Conservation (phyloP, 2,113 vertebrate genomes). For the Brienomyrus longianalis region DNA sequence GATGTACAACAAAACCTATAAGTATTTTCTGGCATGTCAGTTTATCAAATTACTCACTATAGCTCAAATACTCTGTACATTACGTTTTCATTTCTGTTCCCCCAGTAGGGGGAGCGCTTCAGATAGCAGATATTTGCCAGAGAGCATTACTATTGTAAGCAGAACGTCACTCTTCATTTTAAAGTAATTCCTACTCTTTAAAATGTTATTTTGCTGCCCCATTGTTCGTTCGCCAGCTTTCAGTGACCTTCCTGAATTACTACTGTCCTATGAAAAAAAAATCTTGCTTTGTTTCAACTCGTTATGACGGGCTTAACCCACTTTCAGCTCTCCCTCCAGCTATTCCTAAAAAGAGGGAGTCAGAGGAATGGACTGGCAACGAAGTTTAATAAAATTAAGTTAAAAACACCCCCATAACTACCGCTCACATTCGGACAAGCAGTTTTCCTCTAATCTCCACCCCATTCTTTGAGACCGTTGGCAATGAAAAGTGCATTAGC, state of each 20-base stretch:
- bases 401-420: constrained; percentile 55
- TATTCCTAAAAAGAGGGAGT: background rate
- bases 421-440: constrained; percentile 59
- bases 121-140: background rate
- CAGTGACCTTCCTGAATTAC: background rate
- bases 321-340: background rate
- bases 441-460: constrained; percentile 62
- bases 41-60: background rate
- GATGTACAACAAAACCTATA: background rate
- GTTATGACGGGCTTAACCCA: background rate
- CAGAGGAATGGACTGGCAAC: constrained; percentile 23
- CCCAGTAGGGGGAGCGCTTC: constrained; percentile 9
- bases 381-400: constrained; percentile 65
- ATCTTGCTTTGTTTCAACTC: constrained; percentile 12
- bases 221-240: background rate
- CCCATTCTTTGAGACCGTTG: constrained; percentile 58
- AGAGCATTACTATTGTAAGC: background rate
- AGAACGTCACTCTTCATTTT: background rate
- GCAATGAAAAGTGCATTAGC: constrained; percentile 76
- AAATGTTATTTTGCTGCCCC: background rate
- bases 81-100: background rate
- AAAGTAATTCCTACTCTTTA: background rate
- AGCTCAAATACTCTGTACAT: background rate
- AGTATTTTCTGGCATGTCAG: background rate
- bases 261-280: background rate